These are phyloP conservation scores for Clarias pachynema DNA, from an alignment of 2,797 vertebrate genomes.

Conservation along the genomic window DNA sequence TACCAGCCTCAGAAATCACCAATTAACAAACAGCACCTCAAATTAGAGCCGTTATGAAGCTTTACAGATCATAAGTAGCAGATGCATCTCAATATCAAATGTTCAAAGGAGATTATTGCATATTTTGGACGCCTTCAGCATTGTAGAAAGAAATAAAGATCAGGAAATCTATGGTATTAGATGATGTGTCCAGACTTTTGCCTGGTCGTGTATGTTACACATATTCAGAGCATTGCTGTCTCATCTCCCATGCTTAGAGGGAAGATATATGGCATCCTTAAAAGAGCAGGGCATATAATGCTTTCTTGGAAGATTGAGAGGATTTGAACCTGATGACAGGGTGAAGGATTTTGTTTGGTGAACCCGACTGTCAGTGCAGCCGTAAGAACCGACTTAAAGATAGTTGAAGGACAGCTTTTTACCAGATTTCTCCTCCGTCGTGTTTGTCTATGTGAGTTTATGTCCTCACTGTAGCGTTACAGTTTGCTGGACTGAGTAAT, in stretches of 20 bases:
- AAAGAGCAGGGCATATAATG: neutral
- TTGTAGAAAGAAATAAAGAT: too few relatives aligned
- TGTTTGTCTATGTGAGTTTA: slow-evolving; percentile 1
- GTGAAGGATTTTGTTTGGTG: neutral
- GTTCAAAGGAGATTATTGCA: too few relatives aligned
- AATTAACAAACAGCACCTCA: too few relatives aligned
- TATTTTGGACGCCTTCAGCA: too few relatives aligned
- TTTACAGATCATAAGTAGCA: too few relatives aligned
- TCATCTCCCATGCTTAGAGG: neutral
- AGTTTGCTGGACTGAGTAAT: slow-evolving; percentile 14
- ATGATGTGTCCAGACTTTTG: too few relatives aligned
- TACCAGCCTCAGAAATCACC: too few relatives aligned
- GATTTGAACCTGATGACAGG: neutral
- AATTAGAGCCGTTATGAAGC: too few relatives aligned
- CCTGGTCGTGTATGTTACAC: too few relatives aligned
- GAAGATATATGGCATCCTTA: too few relatives aligned
- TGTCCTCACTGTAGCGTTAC: neutral
- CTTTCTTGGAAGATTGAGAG: neutral
- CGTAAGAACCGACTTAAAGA: neutral
- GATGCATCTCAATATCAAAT: too few relatives aligned
- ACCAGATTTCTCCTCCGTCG: neutral
- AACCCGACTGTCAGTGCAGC: neutral
- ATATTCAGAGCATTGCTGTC: neutral
- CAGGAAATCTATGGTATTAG: too few relatives aligned
- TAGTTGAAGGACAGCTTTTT: neutral